Evolutionary conservation across 2,888 invertebrate genomes (phyloP).

Genomic region (Eupithecia abbreviata): DNA sequence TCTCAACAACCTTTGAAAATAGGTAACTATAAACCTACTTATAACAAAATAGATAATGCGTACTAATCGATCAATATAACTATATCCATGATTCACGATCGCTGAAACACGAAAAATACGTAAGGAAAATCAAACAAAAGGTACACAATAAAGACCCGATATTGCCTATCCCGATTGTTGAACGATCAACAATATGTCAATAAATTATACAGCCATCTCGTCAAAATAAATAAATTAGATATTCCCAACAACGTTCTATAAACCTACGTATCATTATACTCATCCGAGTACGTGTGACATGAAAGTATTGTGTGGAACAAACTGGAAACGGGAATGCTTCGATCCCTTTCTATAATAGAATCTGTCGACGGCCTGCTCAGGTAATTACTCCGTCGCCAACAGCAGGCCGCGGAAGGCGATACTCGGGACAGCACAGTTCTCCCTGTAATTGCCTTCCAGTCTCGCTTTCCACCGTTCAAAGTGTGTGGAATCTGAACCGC

Average conservation of each 20-base stretch:
- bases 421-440: background rate
- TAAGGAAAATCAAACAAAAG: too few species aligned
- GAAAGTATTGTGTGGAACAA: background rate
- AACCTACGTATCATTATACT: background rate
- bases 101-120: too few species aligned
- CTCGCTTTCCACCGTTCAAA: background rate
- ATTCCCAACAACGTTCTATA: too few species aligned
- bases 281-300: background rate
- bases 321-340: background rate
- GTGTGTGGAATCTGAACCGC: background rate
- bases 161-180: too few species aligned
- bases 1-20: background rate
- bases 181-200: too few species aligned
- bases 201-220: too few species aligned
- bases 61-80: background rate
- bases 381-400: background rate
- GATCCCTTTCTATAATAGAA: background rate
- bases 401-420: background rate
- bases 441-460: background rate
- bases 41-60: too few species aligned
- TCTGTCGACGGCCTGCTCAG: background rate
- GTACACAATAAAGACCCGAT: too few species aligned
- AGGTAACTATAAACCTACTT: too few species aligned
- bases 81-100: too few species aligned
- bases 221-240: too few species aligned